Evolutionary conservation across 2,888 invertebrate genomes (phyloP).

Genomic region (Zaprionus obscuricornis): DNA sequence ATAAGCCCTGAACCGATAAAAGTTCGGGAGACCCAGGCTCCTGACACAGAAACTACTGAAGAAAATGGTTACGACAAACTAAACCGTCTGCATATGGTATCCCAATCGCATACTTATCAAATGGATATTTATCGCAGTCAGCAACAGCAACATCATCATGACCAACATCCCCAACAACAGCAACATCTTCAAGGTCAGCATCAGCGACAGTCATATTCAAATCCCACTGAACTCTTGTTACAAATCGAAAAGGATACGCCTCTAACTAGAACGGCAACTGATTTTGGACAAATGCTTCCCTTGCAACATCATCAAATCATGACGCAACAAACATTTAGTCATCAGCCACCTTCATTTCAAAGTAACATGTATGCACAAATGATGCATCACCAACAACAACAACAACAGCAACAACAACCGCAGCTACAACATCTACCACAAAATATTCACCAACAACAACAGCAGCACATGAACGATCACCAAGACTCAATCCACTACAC

Average conservation of each 20-base stretch:
- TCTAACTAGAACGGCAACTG: constrained; percentile 30
- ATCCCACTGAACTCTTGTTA: constrained; percentile 46
- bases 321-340: constrained; percentile 47
- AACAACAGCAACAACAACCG: constrained; percentile 26
- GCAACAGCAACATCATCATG: constrained; percentile 12
- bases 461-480: neutral
- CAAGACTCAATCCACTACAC: constrained; percentile 33
- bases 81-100: constrained; percentile 19
- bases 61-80: constrained; percentile 8
- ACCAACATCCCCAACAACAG: constrained; percentile 14
- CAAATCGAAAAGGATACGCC: constrained; percentile 53
- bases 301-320: constrained; percentile 46
- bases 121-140: constrained; percentile 28
- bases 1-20: neutral
- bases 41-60: neutral
- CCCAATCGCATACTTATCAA: constrained; percentile 11
- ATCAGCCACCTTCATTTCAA: constrained; percentile 40
- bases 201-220: constrained; percentile 34
- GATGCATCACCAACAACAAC: constrained; percentile 49
- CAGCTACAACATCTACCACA: too few species aligned
- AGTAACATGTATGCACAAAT: constrained; percentile 53
- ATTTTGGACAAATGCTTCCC: constrained; percentile 52
- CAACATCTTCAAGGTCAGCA: constrained; percentile 18
- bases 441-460: constrained; percentile 31
- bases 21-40: constrained; percentile 1